Conservation (phyloP, 2,888 invertebrate genomes). For the Conus canariensis region DNA sequence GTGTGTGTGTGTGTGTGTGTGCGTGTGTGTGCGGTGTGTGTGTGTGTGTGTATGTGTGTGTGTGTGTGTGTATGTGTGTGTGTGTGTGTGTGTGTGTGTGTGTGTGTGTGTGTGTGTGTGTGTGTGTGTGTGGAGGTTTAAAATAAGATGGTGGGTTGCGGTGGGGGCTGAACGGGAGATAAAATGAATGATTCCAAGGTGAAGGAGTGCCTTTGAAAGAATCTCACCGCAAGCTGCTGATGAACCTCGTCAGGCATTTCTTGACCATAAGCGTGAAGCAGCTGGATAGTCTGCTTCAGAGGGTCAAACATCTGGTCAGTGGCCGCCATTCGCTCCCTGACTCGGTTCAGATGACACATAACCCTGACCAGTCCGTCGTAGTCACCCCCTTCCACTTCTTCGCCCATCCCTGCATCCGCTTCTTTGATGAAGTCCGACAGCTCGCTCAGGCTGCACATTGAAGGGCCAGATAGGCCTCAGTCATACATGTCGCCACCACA, state of each 20-base stretch:
- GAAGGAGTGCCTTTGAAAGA: not conserved
- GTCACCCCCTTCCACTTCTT: slow-evolving; percentile 91
- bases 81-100: not conserved
- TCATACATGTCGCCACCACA: too few relatives aligned
- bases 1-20: not conserved
- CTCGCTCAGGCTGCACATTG: slow-evolving; percentile 85
- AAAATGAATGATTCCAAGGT: too few relatives aligned
- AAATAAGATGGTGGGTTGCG: too few relatives aligned
- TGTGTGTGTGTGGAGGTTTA: not conserved
- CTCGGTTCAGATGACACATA: slow-evolving; percentile 94
- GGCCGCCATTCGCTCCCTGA: slow-evolving; percentile 91
- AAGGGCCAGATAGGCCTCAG: not conserved
- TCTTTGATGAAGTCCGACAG: slow-evolving; percentile 92
- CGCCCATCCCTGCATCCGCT: slow-evolving; percentile 92
- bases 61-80: not conserved
- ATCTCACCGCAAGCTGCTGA: slow-evolving; percentile 87
- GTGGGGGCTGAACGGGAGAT: too few relatives aligned
- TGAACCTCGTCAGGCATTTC: slow-evolving; percentile 98
- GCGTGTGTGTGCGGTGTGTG: not conserved
- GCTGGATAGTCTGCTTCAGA: slow-evolving; percentile 93
- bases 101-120: slow-evolving; percentile 2
- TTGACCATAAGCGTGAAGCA: slow-evolving; percentile 95
- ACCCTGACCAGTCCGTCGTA: slow-evolving; percentile 92
- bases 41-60: too few relatives aligned
- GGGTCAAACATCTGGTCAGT: slow-evolving; percentile 98